Percentiles rank a stretch among this genome's conserved stretches.
These are phyloP conservation scores for Oenanthe melanoleuca DNA, from an alignment of 2,113 vertebrate species.

Conservation along the genomic window DNA sequence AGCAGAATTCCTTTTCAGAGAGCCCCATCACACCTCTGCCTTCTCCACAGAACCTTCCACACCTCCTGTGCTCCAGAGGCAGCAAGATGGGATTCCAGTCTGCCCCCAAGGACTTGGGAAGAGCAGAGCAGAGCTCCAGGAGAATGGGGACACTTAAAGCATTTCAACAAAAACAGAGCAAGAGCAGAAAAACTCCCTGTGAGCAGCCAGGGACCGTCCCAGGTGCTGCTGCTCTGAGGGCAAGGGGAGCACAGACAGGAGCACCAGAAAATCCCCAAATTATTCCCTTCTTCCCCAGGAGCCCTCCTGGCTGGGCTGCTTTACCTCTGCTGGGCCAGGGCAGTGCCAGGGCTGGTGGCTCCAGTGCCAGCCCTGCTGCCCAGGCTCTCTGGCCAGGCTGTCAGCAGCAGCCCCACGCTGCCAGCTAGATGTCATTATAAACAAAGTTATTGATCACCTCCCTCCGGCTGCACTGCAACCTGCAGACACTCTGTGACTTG, in stretches of 20 bases:
- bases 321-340: background rate
- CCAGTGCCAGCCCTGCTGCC: no score
- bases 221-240: background rate
- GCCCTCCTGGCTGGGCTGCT: accelerated
- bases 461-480: constrained; percentile 8
- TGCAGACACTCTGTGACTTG: constrained; percentile 8
- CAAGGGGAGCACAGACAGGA: accelerated
- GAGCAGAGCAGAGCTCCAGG: background rate
- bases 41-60: background rate
- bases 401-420: background rate
- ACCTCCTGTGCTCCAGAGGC: accelerated
- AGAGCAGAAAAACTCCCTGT: background rate
- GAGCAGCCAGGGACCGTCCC: accelerated
- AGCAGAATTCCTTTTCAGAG: background rate
- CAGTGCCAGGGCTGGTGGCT: background rate
- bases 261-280: background rate
- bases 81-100: background rate
- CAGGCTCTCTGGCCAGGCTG: background rate
- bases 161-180: background rate
- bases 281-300: background rate
- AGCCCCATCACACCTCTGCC: accelerated
- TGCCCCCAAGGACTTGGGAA: background rate
- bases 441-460: constrained; percentile 61
- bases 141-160: accelerated
- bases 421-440: constrained; percentile 66